phyloP scores from a whole-genome alignment of 2,113 vertebrate genomes.

The Actinemys pallida region DNA sequence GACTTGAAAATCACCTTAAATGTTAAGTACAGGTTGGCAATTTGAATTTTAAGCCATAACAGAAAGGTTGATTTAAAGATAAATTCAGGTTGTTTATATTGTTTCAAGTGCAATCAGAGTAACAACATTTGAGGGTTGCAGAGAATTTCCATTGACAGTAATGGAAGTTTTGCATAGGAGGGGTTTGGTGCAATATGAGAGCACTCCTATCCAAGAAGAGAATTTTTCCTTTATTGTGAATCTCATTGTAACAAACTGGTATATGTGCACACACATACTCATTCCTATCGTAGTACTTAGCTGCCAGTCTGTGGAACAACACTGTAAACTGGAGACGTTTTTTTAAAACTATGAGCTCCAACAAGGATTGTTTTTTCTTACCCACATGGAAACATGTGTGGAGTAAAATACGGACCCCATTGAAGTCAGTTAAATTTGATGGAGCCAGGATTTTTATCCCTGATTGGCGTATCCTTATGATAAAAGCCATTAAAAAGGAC shows the following conservation, averaged over 20 bases:
- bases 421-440: not conserved
- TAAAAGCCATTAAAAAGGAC: not conserved
- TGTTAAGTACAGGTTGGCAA: not conserved
- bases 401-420: no score
- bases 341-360: not conserved
- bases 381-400: not conserved
- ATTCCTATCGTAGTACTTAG: not conserved
- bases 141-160: not conserved
- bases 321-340: not conserved
- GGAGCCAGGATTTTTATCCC: not conserved
- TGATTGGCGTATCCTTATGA: not conserved
- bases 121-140: not conserved
- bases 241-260: not conserved
- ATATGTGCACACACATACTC: not conserved
- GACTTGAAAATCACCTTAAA: not conserved
- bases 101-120: not conserved
- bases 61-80: not conserved
- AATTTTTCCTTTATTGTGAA: not conserved
- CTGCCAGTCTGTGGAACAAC: not conserved
- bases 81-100: not conserved
- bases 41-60: not conserved
- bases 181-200: not conserved
- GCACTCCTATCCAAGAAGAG: not conserved
- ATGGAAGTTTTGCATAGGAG: not conserved
- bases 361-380: not conserved